Conservation (phyloP, 2,113 vertebrate species). For the Copsychus sechellarum region DNA sequence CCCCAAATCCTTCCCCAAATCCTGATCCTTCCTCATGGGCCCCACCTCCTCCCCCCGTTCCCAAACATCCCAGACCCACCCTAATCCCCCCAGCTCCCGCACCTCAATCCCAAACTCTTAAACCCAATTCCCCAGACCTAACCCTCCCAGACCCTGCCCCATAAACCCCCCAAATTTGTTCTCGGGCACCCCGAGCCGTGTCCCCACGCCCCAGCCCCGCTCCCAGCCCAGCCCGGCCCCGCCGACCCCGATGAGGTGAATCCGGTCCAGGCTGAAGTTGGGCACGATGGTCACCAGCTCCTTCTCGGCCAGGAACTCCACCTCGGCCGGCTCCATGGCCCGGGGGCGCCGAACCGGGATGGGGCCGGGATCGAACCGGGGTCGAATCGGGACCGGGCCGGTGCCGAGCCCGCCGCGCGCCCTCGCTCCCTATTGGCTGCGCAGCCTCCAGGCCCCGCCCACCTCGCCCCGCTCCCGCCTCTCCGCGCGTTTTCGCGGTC, state of each 20-base stretch:
- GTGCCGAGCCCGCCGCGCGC: not conserved
- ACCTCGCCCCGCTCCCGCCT: not conserved
- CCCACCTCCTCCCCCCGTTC: not conserved
- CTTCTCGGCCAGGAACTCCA: slow-evolving; percentile 93
- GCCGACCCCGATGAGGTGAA: slow-evolving; percentile 86
- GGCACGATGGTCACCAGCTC: slow-evolving; percentile 90
- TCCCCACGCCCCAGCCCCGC: no score
- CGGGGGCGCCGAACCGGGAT: not conserved
- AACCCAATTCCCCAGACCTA: no score
- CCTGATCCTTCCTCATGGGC: fast-evolving
- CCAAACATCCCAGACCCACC: not conserved
- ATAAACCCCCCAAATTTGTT: fast-evolving
- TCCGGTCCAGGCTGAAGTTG: slow-evolving; percentile 92
- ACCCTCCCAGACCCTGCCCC: not conserved
- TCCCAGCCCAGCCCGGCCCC: not conserved
- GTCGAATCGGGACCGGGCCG: fast-evolving
- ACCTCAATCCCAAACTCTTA: not conserved
- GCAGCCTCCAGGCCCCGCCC: not conserved
- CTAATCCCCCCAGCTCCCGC: fast-evolving
- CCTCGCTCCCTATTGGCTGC: not conserved
- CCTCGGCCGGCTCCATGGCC: slow-evolving; percentile 87
- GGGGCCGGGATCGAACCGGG: fast-evolving
- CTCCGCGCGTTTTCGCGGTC: not conserved
- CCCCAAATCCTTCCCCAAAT: not conserved
- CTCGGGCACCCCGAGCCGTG: not conserved